Conservation (phyloP, 2,888 invertebrate species). For the Lutraria lutraria region DNA sequence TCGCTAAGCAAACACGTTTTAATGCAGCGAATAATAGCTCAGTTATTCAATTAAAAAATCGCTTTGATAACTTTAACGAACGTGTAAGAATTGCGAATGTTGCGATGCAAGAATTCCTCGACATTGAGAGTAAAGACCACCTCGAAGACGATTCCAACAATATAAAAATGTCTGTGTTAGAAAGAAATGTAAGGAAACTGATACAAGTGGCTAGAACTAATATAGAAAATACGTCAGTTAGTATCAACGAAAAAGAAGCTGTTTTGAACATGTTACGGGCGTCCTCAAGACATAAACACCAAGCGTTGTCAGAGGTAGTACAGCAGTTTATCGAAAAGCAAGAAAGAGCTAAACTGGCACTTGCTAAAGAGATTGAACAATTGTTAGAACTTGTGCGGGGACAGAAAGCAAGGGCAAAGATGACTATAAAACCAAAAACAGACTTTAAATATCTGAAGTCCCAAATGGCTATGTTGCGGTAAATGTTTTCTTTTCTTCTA, state of each 20-base stretch:
- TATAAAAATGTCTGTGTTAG: conserved; percentile 69
- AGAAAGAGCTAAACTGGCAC: conserved; percentile 69
- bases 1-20: conserved; percentile 75
- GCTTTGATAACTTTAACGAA: conserved; percentile 72
- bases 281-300: conserved; percentile 56
- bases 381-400: conserved; percentile 65
- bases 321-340: conserved; percentile 73
- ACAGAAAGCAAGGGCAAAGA: conserved; percentile 50
- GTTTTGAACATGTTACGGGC: conserved; percentile 68
- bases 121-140: conserved; percentile 42
- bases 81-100: conserved; percentile 71
- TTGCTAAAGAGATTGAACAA: conserved; percentile 71
- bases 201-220: conserved; percentile 66
- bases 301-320: conserved; percentile 71
- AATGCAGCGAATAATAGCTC: conserved; percentile 77
- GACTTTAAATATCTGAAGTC: conserved; percentile 67
- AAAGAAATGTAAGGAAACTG: conserved; percentile 69
- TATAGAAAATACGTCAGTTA: conserved; percentile 59
- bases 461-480: conserved; percentile 74
- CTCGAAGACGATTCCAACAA: conserved; percentile 65
- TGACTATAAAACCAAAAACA: conserved; percentile 43
- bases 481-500: background rate
- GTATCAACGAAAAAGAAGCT: conserved; percentile 63
- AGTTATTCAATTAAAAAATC: conserved; percentile 72
- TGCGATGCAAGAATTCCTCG: conserved; percentile 65